These are phyloP conservation scores for Pangasius mekongensis DNA, from an alignment of 2,797 vertebrate genomes.

Conservation along the genomic window DNA sequence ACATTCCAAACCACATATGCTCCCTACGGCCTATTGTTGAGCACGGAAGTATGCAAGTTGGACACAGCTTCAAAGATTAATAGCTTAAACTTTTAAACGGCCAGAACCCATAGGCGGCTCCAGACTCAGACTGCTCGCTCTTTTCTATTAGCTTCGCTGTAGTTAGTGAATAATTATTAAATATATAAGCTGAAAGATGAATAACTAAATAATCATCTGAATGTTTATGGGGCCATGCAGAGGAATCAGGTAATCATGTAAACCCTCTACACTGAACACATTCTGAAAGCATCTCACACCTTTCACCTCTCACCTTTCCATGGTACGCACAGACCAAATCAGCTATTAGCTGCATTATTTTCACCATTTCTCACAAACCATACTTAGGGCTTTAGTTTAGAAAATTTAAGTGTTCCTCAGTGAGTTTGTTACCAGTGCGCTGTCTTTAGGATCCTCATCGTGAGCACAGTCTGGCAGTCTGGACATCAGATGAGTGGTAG, in stretches of 20 bases:
- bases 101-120: background rate
- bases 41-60: background rate
- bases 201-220: background rate
- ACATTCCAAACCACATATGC: constrained; percentile 1
- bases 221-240: background rate
- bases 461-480: background rate
- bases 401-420: background rate
- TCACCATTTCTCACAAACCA: background rate
- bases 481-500: background rate
- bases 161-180: background rate
- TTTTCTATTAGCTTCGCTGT: background rate
- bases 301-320: background rate
- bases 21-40: constrained; percentile 13
- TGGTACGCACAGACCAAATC: background rate
- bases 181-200: background rate
- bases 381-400: background rate
- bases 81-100: background rate
- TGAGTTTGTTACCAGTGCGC: background rate
- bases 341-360: background rate
- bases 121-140: background rate
- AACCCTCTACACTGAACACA: background rate
- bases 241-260: background rate
- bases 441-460: background rate
- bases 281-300: background rate
- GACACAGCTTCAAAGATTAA: constrained; percentile 10